phyloP scores from a whole-genome alignment of 2,888 invertebrate genomes.

The Pandemis corylana region DNA sequence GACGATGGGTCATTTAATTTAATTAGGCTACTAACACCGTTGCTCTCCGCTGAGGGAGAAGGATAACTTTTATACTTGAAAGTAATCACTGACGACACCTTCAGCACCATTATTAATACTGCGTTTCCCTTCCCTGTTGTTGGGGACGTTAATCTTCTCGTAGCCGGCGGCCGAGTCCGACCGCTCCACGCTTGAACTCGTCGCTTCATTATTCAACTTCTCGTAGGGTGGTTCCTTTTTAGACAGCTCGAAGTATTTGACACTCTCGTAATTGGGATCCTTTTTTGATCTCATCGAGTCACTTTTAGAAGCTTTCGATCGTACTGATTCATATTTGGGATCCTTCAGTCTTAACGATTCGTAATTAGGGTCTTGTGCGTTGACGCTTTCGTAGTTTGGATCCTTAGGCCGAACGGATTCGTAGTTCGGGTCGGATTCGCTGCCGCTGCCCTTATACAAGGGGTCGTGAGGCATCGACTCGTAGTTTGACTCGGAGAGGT shows the following conservation, averaged over 20 bases:
- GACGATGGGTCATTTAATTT: slow-evolving; percentile 3
- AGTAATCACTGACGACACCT: slow-evolving; percentile 76
- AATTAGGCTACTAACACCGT: slow-evolving; percentile 21
- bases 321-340: slow-evolving; percentile 89
- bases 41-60: slow-evolving; percentile 35
- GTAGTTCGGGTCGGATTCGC: slow-evolving; percentile 90
- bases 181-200: slow-evolving; percentile 60
- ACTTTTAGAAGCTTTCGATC: slow-evolving; percentile 80
- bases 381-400: slow-evolving; percentile 89
- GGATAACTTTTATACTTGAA: slow-evolving; percentile 69
- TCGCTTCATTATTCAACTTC: slow-evolving; percentile 77
- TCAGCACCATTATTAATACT: slow-evolving; percentile 77
- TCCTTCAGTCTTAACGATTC: slow-evolving; percentile 87
- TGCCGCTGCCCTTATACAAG: slow-evolving; percentile 86
- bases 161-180: slow-evolving; percentile 77
- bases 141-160: slow-evolving; percentile 73
- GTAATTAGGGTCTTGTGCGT: slow-evolving; percentile 87
- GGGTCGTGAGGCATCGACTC: slow-evolving; percentile 89
- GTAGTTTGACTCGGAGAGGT: slow-evolving; percentile 89
- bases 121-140: slow-evolving; percentile 66
- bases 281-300: slow-evolving; percentile 84
- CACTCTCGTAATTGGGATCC: slow-evolving; percentile 93
- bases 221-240: slow-evolving; percentile 89
- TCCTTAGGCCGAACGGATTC: slow-evolving; percentile 88
- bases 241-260: slow-evolving; percentile 87